phyloP scores from a whole-genome alignment of 1,140 invertebrate genomes.

The Penaeus japonicus region DNA sequence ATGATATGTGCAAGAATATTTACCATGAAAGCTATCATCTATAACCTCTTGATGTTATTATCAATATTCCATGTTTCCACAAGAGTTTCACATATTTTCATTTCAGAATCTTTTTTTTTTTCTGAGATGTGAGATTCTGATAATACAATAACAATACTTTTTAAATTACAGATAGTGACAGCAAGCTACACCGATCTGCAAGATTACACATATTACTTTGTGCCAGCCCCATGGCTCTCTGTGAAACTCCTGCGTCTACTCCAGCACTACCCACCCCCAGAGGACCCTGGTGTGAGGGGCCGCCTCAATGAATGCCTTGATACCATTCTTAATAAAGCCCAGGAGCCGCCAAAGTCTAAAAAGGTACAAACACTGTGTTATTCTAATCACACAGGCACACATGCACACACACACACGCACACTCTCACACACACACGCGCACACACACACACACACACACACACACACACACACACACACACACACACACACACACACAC shows the following conservation, averaged over 20 bases:
- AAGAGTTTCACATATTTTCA: no score
- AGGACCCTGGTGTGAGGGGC: constrained; percentile 93
- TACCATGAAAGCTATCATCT: no score
- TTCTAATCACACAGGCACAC: background rate
- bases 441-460: no score
- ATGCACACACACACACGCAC: no score
- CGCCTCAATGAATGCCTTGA: constrained; percentile 97
- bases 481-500: no score
- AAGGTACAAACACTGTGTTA: constrained; percentile 71
- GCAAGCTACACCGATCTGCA: constrained; percentile 98
- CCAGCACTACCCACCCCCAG: constrained; percentile 98
- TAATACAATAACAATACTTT: background rate
- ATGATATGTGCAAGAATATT: no score
- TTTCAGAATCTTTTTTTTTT: background rate
- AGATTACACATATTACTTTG: constrained; percentile 99
- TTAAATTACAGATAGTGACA: constrained; percentile 83
- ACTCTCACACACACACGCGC: no score
- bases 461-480: no score
- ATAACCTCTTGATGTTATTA: no score
- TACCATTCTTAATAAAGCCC: constrained; percentile 99
- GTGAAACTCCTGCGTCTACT: constrained; percentile 95
- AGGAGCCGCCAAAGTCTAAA: constrained; percentile 99
- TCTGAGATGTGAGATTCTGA: background rate
- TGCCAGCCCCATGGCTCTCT: constrained; percentile 99
- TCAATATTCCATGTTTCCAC: no score